Base-by-base conservation (phyloP, 2,113 vertebrate species). In the Struthidea cinerea region DNA sequence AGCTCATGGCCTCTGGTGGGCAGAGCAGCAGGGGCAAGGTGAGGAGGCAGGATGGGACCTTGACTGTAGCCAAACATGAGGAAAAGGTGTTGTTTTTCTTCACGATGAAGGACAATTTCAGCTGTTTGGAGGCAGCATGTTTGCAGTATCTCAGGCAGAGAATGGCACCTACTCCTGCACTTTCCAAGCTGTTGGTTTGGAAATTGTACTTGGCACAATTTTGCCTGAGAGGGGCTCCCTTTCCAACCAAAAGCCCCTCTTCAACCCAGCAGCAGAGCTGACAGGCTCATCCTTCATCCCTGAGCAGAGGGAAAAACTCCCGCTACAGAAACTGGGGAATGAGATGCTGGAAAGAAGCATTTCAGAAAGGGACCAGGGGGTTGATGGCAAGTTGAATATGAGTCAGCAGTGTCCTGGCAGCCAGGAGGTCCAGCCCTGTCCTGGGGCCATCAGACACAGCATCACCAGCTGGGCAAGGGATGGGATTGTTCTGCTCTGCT, bases 181-280 rank as follows among this genome's bases (percentile, higher is more conserved):
- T 37, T 78, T 13, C 19, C 5, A 28, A 42, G 49, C 12, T 27
- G 27, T 35, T 39, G 9, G 4, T 28, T 24, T 39, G 68, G 17
- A 61, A 61, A 28, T 17, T 16, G 24, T 1, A 10, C 33, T 7
- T 26, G 28, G 28, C 37, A 33, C 16, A 53, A 37, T 33, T 87
- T 60, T 37, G 27, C 32, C 5, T 4, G 44, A 11, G 13, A 26
- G 22, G 8, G 5, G 3, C 16, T 67, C 21, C 7, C 10, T 33
- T 64, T 46, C 6, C 3, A 13, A 20, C 4, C 41, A 3, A 10
- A 17, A 81, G 39, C 13, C 3, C 8, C 6, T 1, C 23, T 89
- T 15, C 16, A 12, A 30, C 22, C 55, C 32, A 10, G 8, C 9
- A 15, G 10, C 1, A 0, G 7, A 7, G 20, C 11, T 2, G 2